Conservation (phyloP, 2,888 invertebrate species). For the Eledone cirrhosa region DNA sequence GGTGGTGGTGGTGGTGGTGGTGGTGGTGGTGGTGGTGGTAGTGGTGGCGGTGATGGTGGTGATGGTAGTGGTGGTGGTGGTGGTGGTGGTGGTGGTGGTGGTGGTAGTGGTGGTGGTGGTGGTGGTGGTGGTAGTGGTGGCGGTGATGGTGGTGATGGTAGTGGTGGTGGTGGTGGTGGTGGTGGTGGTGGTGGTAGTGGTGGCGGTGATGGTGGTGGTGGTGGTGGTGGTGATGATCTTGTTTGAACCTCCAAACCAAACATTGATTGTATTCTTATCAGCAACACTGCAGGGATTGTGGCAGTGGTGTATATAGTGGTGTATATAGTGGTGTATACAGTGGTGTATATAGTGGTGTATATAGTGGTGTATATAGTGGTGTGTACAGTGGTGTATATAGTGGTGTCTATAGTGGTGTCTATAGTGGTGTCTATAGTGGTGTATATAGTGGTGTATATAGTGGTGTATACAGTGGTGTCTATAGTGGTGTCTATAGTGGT, state of each 20-base stretch:
- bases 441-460: no score
- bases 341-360: no score
- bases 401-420: no score
- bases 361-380: no score
- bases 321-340: no score
- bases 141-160: not conserved
- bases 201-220: not conserved
- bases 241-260: not conserved
- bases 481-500: no score
- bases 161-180: not conserved
- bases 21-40: slow-evolving; percentile 6
- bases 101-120: not conserved
- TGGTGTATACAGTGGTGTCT: no score
- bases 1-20: not conserved
- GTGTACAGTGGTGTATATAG: no score
- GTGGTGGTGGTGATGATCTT: not conserved
- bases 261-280: not conserved
- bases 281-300: no score
- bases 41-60: not conserved
- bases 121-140: not conserved
- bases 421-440: no score
- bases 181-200: not conserved
- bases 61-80: not conserved
- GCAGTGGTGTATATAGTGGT: no score
- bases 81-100: not conserved